Percentiles rank a stretch among this genome's conserved stretches.
phyloP scores from a whole-genome alignment of 2,888 invertebrate species.

The Dasysyrphus tricinctus region DNA sequence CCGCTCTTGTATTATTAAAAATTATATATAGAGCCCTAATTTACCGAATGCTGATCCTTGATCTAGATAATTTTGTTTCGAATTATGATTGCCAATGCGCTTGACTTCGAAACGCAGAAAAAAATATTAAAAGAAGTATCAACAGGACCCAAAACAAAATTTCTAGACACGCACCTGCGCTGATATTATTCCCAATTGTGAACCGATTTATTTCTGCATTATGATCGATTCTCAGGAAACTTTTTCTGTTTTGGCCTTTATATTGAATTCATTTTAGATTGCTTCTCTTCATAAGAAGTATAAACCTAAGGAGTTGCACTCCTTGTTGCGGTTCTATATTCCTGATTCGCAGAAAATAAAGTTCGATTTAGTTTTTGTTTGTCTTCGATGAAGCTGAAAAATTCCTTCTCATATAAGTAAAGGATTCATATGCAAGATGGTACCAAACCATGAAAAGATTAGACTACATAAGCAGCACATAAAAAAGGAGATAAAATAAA shows the following conservation, averaged over 20 bases:
- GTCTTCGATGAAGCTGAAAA: neutral
- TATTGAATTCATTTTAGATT: conserved; percentile 48
- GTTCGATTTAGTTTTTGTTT: neutral
- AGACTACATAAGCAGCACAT: conserved; percentile 10
- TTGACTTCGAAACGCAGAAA: neutral
- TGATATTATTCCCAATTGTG: conserved; percentile 18
- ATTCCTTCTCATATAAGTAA: neutral
- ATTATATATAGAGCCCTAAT: too few relatives aligned
- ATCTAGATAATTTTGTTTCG: too few relatives aligned
- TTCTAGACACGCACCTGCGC: neutral
- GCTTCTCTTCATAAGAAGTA: neutral
- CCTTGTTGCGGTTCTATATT: conserved; percentile 4
- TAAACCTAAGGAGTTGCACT: neutral
- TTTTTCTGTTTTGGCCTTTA: conserved; percentile 7
- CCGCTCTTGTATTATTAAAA: too few relatives aligned
- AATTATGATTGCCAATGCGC: too few relatives aligned
- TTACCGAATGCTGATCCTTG: too few relatives aligned
- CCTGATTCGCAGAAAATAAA: conserved; percentile 35
- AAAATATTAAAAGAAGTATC: neutral
- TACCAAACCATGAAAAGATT: conserved; percentile 12
- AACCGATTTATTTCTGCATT: conserved; percentile 36
- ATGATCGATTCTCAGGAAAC: conserved; percentile 38
- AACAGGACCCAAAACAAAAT: neutral
- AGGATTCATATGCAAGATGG: conserved; percentile 37
- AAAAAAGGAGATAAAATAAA: neutral